Conservation (phyloP, 2,888 invertebrate genomes). For the Ecliptopera silaceata region DNA sequence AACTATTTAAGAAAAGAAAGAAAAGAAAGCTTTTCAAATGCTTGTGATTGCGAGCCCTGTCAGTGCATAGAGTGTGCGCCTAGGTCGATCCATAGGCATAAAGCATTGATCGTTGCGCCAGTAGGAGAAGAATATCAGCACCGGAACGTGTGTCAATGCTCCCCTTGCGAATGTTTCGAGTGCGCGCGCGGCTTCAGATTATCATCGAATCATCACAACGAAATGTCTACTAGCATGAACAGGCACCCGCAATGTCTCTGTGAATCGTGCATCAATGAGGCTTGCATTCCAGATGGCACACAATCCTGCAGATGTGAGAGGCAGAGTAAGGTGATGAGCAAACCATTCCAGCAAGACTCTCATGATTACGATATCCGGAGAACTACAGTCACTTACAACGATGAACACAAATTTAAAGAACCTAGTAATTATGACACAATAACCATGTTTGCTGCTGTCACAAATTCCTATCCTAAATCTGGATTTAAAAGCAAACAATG, state of each 20-base stretch:
- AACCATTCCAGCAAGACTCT: slow-evolving; percentile 49
- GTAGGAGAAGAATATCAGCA: slow-evolving; percentile 40
- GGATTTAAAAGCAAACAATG: slow-evolving; percentile 30
- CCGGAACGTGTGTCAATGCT: slow-evolving; percentile 49
- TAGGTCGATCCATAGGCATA: slow-evolving; percentile 25
- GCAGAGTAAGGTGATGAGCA: slow-evolving; percentile 47
- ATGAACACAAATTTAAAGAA: slow-evolving; percentile 1
- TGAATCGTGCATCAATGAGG: slow-evolving; percentile 49
- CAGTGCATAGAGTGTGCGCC: slow-evolving; percentile 50
- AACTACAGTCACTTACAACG: slow-evolving; percentile 29
- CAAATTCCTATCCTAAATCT: slow-evolving; percentile 34
- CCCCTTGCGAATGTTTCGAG: slow-evolving; percentile 57
- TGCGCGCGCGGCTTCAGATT: slow-evolving; percentile 45
- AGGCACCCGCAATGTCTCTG: slow-evolving; percentile 50
- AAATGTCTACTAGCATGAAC: slow-evolving; percentile 51
- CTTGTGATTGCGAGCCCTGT: slow-evolving; percentile 52
- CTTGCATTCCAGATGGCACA: slow-evolving; percentile 46
- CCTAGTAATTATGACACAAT: slow-evolving; percentile 37
- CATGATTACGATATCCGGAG: slow-evolving; percentile 56
- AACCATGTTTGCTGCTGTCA: slow-evolving; percentile 48
- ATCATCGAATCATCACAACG: slow-evolving; percentile 42
- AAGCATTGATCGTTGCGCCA: slow-evolving; percentile 45
- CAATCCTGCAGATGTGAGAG: slow-evolving; percentile 52
- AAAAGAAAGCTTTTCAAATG: slow-evolving; percentile 29
- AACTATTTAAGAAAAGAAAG: slow-evolving; percentile 37